Evolutionary conservation across 2,113 vertebrate species (phyloP).

Genomic region (Pterocles orientalis): DNA sequence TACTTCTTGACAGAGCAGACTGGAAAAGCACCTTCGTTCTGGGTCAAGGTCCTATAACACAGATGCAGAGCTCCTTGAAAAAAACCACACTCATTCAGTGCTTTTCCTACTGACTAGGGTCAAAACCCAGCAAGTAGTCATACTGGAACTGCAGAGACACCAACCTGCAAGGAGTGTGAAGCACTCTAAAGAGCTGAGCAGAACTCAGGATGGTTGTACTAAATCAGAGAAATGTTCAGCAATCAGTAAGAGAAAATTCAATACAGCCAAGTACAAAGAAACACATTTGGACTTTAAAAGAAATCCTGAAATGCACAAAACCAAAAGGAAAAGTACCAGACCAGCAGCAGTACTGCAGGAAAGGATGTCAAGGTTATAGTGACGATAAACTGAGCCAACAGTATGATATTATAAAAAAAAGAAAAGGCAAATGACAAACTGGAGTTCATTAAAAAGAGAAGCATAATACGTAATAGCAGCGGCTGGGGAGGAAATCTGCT

Average conservation of each 20-base stretch:
- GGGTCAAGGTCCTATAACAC: background rate
- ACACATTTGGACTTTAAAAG: background rate
- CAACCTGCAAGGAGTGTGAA: background rate
- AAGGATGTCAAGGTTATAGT: background rate
- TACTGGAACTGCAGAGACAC: background rate
- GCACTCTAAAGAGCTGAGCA: background rate
- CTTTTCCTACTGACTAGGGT: background rate
- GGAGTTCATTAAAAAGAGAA: background rate
- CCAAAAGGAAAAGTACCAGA: background rate
- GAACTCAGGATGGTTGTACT: background rate
- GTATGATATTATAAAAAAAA: background rate
- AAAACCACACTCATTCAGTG: fast-evolving
- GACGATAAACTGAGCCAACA: background rate
- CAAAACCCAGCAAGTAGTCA: background rate
- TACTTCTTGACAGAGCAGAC: background rate
- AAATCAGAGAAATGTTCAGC: background rate
- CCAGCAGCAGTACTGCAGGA: background rate
- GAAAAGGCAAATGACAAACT: background rate
- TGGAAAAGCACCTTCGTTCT: background rate
- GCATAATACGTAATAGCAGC: background rate
- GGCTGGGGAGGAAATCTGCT: background rate
- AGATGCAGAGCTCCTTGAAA: background rate
- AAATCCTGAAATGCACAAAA: background rate
- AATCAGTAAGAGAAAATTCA: background rate
- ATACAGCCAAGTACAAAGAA: background rate